Evolutionary conservation across 1,140 invertebrate genomes (phyloP).

Genomic region (Anagrus nilaparvatae): DNA sequence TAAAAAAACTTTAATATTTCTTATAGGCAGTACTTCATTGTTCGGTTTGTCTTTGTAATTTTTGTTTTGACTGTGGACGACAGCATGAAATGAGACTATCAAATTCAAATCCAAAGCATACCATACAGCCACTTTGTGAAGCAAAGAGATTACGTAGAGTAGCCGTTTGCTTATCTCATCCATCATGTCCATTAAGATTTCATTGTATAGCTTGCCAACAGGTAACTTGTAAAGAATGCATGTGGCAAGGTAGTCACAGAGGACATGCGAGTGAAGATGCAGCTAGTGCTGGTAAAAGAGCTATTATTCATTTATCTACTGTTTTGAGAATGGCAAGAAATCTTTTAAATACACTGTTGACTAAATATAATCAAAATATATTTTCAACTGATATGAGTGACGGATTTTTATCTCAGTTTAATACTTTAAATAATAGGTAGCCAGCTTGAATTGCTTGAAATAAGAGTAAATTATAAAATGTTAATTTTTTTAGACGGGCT

Average conservation of each 20-base stretch:
- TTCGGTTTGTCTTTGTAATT: constrained; percentile 35
- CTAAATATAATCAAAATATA: constrained; percentile 26
- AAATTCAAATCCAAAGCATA: constrained; percentile 22
- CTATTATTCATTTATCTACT: constrained; percentile 19
- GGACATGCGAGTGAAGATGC: constrained; percentile 37
- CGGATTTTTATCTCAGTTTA: constrained; percentile 20
- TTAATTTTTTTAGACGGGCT: neutral
- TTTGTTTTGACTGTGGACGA: constrained; percentile 35
- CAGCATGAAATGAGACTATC: constrained; percentile 28
- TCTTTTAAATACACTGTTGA: constrained; percentile 27
- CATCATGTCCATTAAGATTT: constrained; percentile 30
- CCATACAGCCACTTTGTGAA: constrained; percentile 34
- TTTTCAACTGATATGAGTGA: constrained; percentile 16
- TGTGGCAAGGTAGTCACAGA: constrained; percentile 31
- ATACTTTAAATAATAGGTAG: constrained; percentile 22
- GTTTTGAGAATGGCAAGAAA: constrained; percentile 25
- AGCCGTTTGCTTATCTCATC: constrained; percentile 32
- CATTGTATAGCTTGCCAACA: constrained; percentile 37
- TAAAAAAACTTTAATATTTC: neutral
- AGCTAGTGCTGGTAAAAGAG: constrained; percentile 26
- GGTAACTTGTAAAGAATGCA: constrained; percentile 36
- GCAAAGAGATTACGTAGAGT: constrained; percentile 31
- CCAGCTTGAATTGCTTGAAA: constrained; percentile 3
- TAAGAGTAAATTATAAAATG: too few relatives aligned
- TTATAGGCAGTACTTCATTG: constrained; percentile 23